Conservation (phyloP, 1,140 invertebrate genomes). For the Psix sp. region DNA sequence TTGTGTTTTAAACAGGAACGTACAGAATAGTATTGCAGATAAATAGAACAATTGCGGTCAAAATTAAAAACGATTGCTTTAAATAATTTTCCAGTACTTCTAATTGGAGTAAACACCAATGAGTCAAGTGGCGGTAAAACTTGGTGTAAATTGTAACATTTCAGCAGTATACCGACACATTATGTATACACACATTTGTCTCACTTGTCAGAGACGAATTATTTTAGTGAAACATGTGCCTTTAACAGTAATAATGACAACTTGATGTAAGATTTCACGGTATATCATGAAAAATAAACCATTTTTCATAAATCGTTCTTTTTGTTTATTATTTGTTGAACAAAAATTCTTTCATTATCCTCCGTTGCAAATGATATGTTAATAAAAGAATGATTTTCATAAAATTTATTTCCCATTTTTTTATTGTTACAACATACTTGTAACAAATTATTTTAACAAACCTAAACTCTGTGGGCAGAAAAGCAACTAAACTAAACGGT, state of each 20-base stretch:
- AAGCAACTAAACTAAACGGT: too few relatives aligned
- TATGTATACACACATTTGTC: constrained; percentile 43
- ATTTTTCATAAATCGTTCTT: constrained; percentile 71
- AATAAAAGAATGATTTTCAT: too few relatives aligned
- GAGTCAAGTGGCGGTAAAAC: constrained; percentile 24
- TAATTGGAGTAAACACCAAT: constrained; percentile 47
- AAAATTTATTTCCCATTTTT: too few relatives aligned
- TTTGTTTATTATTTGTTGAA: not conserved
- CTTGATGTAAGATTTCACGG: constrained; percentile 73
- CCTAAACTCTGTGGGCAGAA: too few relatives aligned
- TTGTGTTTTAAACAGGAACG: constrained; percentile 3
- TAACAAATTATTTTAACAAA: too few relatives aligned
- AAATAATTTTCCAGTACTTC: constrained; percentile 49
- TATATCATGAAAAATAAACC: constrained; percentile 75
- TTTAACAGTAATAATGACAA: constrained; percentile 76
- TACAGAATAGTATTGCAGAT: constrained; percentile 20
- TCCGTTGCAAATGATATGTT: too few relatives aligned
- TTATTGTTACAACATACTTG: too few relatives aligned
- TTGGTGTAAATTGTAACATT: constrained; percentile 50
- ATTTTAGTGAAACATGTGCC: constrained; percentile 74
- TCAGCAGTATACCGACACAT: constrained; percentile 43
- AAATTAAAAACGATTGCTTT: constrained; percentile 29
- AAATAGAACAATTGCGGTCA: constrained; percentile 24
- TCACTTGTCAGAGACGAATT: constrained; percentile 52
- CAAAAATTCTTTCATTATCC: too few relatives aligned